phyloP scores from a whole-genome alignment of 2,113 vertebrate species.

The Gulo gulo region DNA sequence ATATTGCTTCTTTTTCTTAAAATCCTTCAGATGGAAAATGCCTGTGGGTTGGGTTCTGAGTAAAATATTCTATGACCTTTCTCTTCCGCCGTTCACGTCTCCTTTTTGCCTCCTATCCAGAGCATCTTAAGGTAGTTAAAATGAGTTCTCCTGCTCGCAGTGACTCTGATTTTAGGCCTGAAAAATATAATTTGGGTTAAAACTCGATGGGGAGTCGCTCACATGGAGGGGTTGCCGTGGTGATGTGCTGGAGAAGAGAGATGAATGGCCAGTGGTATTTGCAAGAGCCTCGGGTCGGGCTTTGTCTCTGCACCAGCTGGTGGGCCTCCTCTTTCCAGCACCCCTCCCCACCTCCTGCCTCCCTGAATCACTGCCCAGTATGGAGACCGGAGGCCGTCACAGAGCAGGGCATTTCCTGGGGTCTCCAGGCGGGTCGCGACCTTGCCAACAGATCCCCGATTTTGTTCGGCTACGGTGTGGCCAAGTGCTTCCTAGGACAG shows the following conservation, averaged over 20 bases:
- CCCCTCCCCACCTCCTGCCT: slow-evolving; percentile 44
- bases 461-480: background rate
- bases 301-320: slow-evolving; percentile 61
- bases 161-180: slow-evolving; percentile 53
- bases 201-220: slow-evolving; percentile 70
- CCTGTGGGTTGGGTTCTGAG: background rate
- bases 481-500: background rate
- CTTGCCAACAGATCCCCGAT: background rate
- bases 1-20: background rate
- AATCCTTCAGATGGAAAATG: rapidly evolving
- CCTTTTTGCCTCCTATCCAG: background rate
- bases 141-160: background rate
- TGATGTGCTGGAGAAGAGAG: background rate
- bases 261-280: background rate
- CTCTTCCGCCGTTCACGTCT: rapidly evolving
- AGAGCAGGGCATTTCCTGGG: background rate
- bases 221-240: slow-evolving; percentile 64
- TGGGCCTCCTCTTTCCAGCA: background rate
- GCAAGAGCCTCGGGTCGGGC: slow-evolving; percentile 27
- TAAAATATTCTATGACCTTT: background rate
- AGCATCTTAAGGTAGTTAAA: background rate
- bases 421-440: background rate
- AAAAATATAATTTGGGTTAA: slow-evolving; percentile 76
- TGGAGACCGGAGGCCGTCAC: background rate
- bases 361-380: slow-evolving; percentile 49